Conservation (phyloP, 2,797 vertebrate species). For the Rhyacichthys aspro region DNA sequence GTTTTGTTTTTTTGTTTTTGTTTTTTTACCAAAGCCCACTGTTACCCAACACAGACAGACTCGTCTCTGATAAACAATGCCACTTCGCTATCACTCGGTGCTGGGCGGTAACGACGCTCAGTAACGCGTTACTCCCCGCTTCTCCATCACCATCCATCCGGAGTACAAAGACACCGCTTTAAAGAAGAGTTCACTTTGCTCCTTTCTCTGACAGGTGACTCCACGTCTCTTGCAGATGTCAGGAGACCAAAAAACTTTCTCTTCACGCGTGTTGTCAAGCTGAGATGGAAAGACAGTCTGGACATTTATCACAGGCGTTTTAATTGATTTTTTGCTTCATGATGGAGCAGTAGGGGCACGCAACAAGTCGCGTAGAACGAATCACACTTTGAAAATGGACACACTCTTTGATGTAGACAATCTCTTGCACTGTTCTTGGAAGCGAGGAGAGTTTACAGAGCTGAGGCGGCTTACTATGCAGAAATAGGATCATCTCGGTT, state of each 20-base stretch:
- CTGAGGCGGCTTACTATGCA: constrained; percentile 70
- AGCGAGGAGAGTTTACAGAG: constrained; percentile 33
- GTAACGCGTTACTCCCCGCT: constrained; percentile 49
- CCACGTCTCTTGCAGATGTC: neutral
- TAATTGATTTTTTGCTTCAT: constrained; percentile 25
- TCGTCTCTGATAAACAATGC: constrained; percentile 3
- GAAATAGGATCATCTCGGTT: constrained; percentile 73
- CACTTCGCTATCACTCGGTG: constrained; percentile 25
- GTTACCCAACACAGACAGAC: constrained; percentile 22
- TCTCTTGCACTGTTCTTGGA: constrained; percentile 35
- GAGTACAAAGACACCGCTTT: constrained; percentile 2
- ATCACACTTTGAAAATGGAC: constrained; percentile 4
- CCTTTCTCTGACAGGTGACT: constrained; percentile 16
- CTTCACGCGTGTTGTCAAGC: neutral
- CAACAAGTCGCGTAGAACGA: constrained; percentile 55
- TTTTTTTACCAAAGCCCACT: neutral
- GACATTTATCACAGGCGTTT: neutral
- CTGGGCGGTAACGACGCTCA: constrained; percentile 51
- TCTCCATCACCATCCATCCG: neutral
- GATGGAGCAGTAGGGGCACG: constrained; percentile 15
- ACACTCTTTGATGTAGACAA: constrained; percentile 28
- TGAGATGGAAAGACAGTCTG: neutral
- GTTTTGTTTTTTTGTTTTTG: no score
- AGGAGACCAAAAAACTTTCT: constrained; percentile 29
- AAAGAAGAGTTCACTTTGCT: constrained; percentile 4